Base-by-base conservation (phyloP, 2,888 invertebrate species). In the Coelopa pilipes region DNA sequence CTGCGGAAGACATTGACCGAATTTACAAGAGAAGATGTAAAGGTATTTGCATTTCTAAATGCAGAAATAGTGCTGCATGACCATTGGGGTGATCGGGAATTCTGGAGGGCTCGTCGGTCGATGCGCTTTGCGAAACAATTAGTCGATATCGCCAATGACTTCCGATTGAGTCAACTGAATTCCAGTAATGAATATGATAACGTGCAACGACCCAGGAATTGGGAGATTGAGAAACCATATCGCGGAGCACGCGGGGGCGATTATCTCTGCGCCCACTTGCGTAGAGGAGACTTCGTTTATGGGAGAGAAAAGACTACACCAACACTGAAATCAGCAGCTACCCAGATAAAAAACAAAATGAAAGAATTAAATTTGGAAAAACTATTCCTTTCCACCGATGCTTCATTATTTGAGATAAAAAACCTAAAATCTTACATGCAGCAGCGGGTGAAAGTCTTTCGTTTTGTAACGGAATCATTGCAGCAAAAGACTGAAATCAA, bases 61-160 rank as follows among this genome's bases (percentile, higher is more conserved):
- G 96, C 94, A 15, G 98, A 98, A 89, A 93, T 96, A 74, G 92
- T 95, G 1, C 86, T 98, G 24, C 97, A 98, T 84, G 93, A 96
- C 81, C 88, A 89, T n/a, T 98, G 95, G 88, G 98, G 98, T 0
- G 92, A 93, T 60, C 88, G 89, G 72, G 88, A 91, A 45, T 98
- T 95, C 86, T 98, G 98, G 98, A 89, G 90, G 79, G 95, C 94
- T 21, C 89, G 96, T 75, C 90, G 96, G 79, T 98, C 98, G 82
- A 96, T 99, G 96, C 90, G 95, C 79, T 99, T 98, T 85, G 93
- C 93, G 74, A 88, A 89, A 67, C 86, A 91, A 17, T 89, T 99
- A 0, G 85, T 90, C 12, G 79, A 89, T 65, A 89, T 92, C 50
- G 97, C 96, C 0, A 89, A 90, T 70, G 85, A 90, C 13, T 98